Conservation (phyloP, 1,140 invertebrate species). For the Meloidogyne chitwoodi region DNA sequence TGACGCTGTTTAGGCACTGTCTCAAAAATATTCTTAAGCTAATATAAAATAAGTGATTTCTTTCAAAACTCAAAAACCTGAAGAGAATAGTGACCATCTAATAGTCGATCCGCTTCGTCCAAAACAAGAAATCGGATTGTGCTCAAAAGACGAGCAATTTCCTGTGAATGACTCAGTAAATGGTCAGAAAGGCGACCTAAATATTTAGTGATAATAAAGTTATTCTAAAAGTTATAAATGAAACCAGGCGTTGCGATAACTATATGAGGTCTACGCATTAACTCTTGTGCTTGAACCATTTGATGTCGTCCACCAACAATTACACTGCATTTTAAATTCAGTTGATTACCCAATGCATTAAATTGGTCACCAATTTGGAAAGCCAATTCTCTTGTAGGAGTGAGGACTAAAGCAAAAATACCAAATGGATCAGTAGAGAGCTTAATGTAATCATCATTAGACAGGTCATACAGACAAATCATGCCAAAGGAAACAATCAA, state of each 20-base stretch:
- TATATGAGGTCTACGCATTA: constrained; percentile 48
- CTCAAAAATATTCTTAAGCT: constrained; percentile 83
- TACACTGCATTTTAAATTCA: constrained; percentile 39
- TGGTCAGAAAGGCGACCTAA: constrained; percentile 72
- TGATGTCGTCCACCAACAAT: constrained; percentile 35
- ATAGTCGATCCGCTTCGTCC: constrained; percentile 53
- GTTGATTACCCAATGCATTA: constrained; percentile 48
- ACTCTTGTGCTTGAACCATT: constrained; percentile 32
- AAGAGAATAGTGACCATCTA: constrained; percentile 57
- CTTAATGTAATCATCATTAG: constrained; percentile 7
- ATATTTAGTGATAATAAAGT: not conserved
- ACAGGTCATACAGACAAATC: too few species aligned
- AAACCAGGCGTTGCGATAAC: constrained; percentile 83
- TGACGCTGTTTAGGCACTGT: constrained; percentile 80
- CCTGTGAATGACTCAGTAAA: constrained; percentile 36
- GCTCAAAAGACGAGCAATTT: constrained; percentile 25
- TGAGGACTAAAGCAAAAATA: constrained; percentile 52
- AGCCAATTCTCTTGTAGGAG: constrained; percentile 56
- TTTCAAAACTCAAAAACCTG: constrained; percentile 13
- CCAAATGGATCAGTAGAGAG: constrained; percentile 46
- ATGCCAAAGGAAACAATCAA: not conserved
- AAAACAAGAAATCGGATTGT: constrained; percentile 51
- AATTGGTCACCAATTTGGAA: constrained; percentile 60
- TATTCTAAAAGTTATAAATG: not conserved
- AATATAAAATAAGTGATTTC: constrained; percentile 58